phyloP scores from a whole-genome alignment of 2,888 invertebrate species.

The Chymomyza procnemis region DNA sequence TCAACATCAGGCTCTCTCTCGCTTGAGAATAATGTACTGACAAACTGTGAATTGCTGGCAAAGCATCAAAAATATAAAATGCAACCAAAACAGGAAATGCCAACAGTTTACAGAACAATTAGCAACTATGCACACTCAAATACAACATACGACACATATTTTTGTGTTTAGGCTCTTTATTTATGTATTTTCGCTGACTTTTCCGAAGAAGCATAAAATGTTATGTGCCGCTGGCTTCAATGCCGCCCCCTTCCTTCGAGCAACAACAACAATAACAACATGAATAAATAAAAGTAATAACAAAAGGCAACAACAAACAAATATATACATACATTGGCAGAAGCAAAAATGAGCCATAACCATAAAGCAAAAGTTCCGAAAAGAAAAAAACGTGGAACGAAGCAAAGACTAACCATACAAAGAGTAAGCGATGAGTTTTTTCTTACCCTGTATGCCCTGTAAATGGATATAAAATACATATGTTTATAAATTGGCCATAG shows the following conservation, averaged over 20 bases:
- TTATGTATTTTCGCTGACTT: slow-evolving; percentile 46
- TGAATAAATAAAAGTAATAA: slow-evolving; percentile 60
- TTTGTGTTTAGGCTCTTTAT: slow-evolving; percentile 33
- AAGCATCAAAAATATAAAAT: slow-evolving; percentile 15
- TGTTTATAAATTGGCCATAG: background rate
- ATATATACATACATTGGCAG: slow-evolving; percentile 4
- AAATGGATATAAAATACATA: background rate
- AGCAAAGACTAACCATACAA: background rate
- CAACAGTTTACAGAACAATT: background rate
- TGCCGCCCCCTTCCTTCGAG: background rate
- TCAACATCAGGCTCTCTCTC: background rate
- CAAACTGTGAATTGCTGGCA: background rate
- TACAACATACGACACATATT: background rate
- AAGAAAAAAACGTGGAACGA: slow-evolving; percentile 22
- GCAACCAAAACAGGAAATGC: slow-evolving; percentile 43
- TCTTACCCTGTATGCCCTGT: background rate
- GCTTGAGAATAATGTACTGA: background rate
- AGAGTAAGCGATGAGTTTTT: background rate
- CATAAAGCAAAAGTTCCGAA: slow-evolving; percentile 53
- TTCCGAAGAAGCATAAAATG: slow-evolving; percentile 57
- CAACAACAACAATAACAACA: slow-evolving; percentile 22
- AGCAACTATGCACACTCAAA: slow-evolving; percentile 14
- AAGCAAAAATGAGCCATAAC: slow-evolving; percentile 26
- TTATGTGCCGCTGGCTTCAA: slow-evolving; percentile 33
- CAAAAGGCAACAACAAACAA: slow-evolving; percentile 23